These are phyloP conservation scores for Micronycteris hirsuta DNA, from an alignment of 2,113 vertebrate genomes.

Conservation along the genomic window DNA sequence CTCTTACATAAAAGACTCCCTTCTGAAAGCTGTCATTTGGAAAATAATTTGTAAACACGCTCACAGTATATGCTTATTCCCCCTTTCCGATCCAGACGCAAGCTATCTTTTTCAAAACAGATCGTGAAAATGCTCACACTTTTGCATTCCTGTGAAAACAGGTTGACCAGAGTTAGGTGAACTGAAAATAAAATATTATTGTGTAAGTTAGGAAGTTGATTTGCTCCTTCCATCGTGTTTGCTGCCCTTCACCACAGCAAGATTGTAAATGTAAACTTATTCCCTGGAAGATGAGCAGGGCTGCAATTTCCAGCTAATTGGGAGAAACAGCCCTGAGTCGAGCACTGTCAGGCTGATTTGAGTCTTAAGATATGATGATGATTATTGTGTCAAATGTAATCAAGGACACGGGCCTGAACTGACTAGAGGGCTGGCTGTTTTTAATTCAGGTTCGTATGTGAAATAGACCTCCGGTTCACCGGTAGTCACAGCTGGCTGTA, in stretches of 20 bases:
- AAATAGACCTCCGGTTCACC: slow-evolving; percentile 64
- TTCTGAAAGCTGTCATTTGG: not conserved
- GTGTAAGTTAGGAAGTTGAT: slow-evolving; percentile 62
- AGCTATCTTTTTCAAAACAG: not conserved
- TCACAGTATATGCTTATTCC: not conserved
- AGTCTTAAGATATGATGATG: slow-evolving; percentile 77
- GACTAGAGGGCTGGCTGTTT: slow-evolving; percentile 72
- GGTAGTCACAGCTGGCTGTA: slow-evolving; percentile 67
- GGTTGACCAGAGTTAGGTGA: slow-evolving; percentile 38
- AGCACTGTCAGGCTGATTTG: slow-evolving; percentile 79
- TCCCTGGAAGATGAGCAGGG: slow-evolving; percentile 66
- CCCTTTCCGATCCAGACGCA: not conserved
- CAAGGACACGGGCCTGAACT: slow-evolving; percentile 73
- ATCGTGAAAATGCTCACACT: not conserved
- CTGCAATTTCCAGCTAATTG: slow-evolving; percentile 81
- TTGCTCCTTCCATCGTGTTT: slow-evolving; percentile 40
- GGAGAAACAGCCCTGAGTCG: slow-evolving; percentile 75
- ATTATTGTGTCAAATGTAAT: slow-evolving; percentile 83
- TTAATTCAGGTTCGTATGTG: slow-evolving; percentile 72
- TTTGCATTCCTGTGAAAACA: slow-evolving; percentile 43
- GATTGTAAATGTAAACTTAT: slow-evolving; percentile 73
- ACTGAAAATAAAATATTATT: slow-evolving; percentile 63
- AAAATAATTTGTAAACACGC: slow-evolving; percentile 28
- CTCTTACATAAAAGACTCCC: not conserved
- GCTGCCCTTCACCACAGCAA: slow-evolving; percentile 56